phyloP scores from a whole-genome alignment of 2,797 vertebrate species.

The Falco peregrinus region DNA sequence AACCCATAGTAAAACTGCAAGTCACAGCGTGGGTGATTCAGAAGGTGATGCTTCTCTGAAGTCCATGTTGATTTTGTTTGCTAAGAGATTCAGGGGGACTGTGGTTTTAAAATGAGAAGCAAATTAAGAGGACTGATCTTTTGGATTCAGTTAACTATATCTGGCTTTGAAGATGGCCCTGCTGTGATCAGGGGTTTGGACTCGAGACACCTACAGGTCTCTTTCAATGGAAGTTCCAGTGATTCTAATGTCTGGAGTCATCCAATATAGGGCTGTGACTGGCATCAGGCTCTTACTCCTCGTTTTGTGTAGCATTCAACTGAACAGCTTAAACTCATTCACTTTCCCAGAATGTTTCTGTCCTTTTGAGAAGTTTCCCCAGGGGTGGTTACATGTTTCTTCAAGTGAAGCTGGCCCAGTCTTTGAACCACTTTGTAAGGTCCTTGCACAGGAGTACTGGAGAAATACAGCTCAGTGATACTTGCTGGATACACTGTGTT shows the following conservation, averaged over 20 bases:
- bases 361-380: background rate
- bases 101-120: background rate
- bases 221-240: background rate
- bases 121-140: background rate
- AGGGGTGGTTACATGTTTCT: background rate
- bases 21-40: background rate
- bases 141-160: background rate
- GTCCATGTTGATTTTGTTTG: background rate
- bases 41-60: background rate
- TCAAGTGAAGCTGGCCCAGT: background rate
- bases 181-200: background rate
- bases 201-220: background rate
- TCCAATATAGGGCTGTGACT: background rate
- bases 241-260: background rate
- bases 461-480: background rate
- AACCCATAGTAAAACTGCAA: background rate
- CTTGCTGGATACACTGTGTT: background rate
- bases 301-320: background rate
- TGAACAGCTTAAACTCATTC: background rate
- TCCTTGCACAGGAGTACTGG: background rate
- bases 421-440: background rate
- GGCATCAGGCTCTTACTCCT: background rate
- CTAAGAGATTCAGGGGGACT: background rate
- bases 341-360: background rate
- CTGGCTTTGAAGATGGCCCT: background rate